Base-by-base conservation (phyloP, 1,140 invertebrate species). In the Parapsyche elsis region DNA sequence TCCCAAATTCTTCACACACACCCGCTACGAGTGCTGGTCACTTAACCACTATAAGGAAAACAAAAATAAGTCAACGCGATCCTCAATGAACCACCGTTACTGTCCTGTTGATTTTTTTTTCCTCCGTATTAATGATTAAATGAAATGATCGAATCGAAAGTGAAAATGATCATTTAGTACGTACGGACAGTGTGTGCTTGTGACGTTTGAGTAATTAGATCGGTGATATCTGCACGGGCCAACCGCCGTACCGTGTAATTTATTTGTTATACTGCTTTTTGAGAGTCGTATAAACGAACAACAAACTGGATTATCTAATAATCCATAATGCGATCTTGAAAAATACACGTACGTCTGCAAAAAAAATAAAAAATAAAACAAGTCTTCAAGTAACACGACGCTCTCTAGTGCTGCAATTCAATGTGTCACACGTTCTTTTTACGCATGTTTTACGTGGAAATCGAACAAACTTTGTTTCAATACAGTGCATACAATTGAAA, bases 241-340 rank as follows among this genome's bases (percentile, higher is more conserved):
- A n/a, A n/a, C n/a, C 30, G 7, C 30, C 30, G 30, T 38, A 38
- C 30, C 30, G 30, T 38, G 30, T 38, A 38, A 38, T 38, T 38
- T 38, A 38, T 38, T 38, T 38, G 30, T 38, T 38, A 38, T 38
- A 38, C 30, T 38, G 30, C 30, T 61, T 9, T 61, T 61, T 61
- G 57, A 19, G 16, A 19, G 57, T 61, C 49, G 49, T 19, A 19
- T 53, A 19, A 19, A n/a, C 57, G 57, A n/a, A 19, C 16, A 21
- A 21, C 16, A 24, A 76, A 76, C 74, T 76, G 74, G 74, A 76
- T 76, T 76, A 76, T 57, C 24, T 76, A 76, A 76, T 61, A 76
- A 76, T 46, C 74, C 46, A 76, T 76, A 26, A 76, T 59, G 49
- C 49, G 24, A 30, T 46, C 74, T 59, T 76, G 74, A 76, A 76